Base-by-base conservation (phyloP, 2,113 vertebrate species). In the Motacilla tschutschensis region DNA sequence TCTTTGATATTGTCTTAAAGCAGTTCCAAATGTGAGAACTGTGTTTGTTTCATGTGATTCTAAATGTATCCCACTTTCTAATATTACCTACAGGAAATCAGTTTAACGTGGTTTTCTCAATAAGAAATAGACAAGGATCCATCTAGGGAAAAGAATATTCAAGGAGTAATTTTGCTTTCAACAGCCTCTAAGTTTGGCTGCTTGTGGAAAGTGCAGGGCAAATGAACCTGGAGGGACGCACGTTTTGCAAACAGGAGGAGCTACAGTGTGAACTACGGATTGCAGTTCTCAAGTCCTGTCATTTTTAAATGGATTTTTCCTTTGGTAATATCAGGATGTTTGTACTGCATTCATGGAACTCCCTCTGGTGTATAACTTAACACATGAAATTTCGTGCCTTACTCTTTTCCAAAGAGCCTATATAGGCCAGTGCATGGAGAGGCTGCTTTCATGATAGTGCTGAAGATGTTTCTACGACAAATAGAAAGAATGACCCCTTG, bases 291-390 rank as follows among this genome's bases (percentile, higher is more conserved):
- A 84, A 89, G 83, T 60, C 47, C 74, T 77, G 76, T 90, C 80
- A 92, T 88, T 96, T 93, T 94, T 36, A 89, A 96, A 96, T 94
- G 95, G 79, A 92, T 95, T 96, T 96, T 96, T 96, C 91, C 91
- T 94, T 96, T 91, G 79, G 80, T 92, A 94, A 64, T 94, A 92
- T 94, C 87, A 77, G 89, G 64, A 80, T 96, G 88, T 96, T 96
- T 96, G 89, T 96, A 94, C 85, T 95, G 92, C 90, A 96, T 97
- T 97, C 95, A 79, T 88, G 95, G 95, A 93, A 97, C 96, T 97
- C 96, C 96, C 96, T 97, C 96, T 97, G 95, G 94, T 96, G 95
- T 97, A 96, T 96, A 96, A 96, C 81, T 94, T 94, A 89, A 96
- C 84, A 96, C 94, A 97, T 96, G 88, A 96, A 96, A 94, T 87